phyloP scores from a whole-genome alignment of 92 coral and sea anemone species.

The Epizoanthus illoricatus region DNA sequence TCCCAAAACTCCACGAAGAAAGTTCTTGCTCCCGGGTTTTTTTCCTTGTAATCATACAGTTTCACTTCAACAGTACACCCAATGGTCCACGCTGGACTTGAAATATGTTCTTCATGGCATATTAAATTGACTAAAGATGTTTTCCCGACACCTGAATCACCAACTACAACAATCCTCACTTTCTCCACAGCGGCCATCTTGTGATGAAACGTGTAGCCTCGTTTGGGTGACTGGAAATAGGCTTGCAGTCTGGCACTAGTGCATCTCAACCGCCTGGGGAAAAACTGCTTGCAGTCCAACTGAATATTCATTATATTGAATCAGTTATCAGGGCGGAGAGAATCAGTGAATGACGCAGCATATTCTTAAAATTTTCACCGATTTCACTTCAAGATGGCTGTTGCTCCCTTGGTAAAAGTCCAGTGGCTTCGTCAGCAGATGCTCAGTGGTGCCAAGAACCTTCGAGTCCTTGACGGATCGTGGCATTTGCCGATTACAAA shows the following conservation, averaged over 20 bases:
- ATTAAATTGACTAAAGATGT: conserved; percentile 90
- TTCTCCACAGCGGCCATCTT: conserved; percentile 97
- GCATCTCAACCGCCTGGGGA: too few species aligned
- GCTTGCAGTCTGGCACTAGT: too few species aligned
- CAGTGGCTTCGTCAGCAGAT: conserved; percentile 78
- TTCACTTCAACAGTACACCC: conserved; percentile 97
- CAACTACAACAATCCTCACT: conserved; percentile 88
- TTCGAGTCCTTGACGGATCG: conserved; percentile 84
- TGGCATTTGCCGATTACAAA: conserved; percentile 89
- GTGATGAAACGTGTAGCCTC: conserved; percentile 28
- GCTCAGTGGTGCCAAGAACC: conserved; percentile 54
- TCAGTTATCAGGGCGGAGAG: too few species aligned
- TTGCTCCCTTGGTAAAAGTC: conserved; percentile 60
- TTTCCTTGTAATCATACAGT: conserved; percentile 86
- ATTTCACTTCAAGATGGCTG: conserved; percentile 8
- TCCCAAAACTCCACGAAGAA: conserved; percentile 97
- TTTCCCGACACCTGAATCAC: conserved; percentile 99
- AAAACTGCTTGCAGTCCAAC: too few species aligned
- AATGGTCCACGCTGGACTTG: conserved; percentile 98
- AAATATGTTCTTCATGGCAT: conserved; percentile 87
- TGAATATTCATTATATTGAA: too few species aligned
- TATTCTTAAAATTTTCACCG: too few species aligned
- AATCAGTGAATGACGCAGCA: too few species aligned
- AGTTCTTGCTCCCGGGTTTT: conserved; percentile 78
- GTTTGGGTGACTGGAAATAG: not conserved